Base-by-base conservation (phyloP, 2,888 invertebrate species). In the Leucozona laternaria region DNA sequence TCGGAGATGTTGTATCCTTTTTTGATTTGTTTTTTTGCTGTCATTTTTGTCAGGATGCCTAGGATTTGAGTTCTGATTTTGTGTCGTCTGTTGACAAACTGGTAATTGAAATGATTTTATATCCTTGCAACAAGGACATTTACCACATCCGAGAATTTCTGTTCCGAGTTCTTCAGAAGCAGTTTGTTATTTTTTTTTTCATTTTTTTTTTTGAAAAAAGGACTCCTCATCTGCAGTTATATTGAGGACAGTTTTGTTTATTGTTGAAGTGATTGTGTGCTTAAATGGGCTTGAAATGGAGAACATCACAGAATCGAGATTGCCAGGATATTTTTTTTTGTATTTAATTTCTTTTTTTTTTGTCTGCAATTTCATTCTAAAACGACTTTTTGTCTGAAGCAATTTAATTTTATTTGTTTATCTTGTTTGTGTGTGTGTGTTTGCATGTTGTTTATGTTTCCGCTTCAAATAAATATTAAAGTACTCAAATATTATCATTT, bases 381-480 rank as follows among this genome's bases (percentile, higher is more conserved):
- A 68, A 68, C 22, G 80, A 72, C 28, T 71, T 57, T 57, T 75
- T 66, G 78, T 55, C n/a, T 68, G 79, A 22, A 50, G 22, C 50
- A 48, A 4, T 58, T 70, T 66, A 22, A 77, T 76, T 84, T 70
- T 68, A 48, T 45, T 60, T 3, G 34, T 37, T 20, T 57, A 20
- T 4, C 17, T n/a, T 31, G 15, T 40, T 3, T 64, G 45, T 70
- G 62, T 71, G 45, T 28, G 8, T 22, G 40, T 8, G 2, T 37
- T 3, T 15, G 4, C 1, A 53, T 64, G 28, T 25, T 31, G 62
- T 50, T 81, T 80, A 80, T 70, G 40, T 53, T 85, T 81, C 34
- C 34, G 81, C 53, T 85, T 80, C 85, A 73, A 85, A 85, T 85
- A 77, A 85, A 85, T 85, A 85, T 85, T 85, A 85, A 85, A 81